Base-by-base conservation (phyloP, 53 echinoderm and acorn worm genomes). In the Henricia sp. region DNA sequence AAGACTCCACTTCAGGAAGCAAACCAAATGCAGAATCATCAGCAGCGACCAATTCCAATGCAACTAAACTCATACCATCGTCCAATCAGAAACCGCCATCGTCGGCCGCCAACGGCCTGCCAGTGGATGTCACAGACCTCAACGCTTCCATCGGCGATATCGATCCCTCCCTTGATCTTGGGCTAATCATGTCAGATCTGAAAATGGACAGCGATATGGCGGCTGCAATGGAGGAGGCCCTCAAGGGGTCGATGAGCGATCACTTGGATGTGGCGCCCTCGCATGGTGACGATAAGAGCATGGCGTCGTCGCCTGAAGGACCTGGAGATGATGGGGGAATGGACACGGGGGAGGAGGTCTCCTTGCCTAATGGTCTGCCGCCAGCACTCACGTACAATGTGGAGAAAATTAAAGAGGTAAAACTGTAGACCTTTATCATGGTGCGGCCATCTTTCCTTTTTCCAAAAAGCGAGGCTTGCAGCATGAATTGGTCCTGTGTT, bases 371-470 rank as follows among this genome's bases (percentile, higher is more conserved):
- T 21, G 92, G 83, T 28, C 52, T 99, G n/a, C 90, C 92, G 0
- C 5, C 50, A 12, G 42, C 83, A 11, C 84, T 99, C 13, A 52
- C 86, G 30, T 50, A 63, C 20, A 86, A 99, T 67, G 84, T 99
- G 5, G 83, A 86, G 34, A 99, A 89, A 71, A 99, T 99, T 19
- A 99, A 94, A 94, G 94, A 92, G 89, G 99, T 99, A 65, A 40
- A 53, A 28, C 20, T 28, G 34, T n/a, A n/a, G n/a, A n/a, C n/a
- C n/a, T n/a, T n/a, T n/a, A n/a, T n/a, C n/a, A n/a, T n/a, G n/a
- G n/a, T 40, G 28, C 27, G 27, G 8, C 55, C 4, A 5, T 28
- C 9, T 32, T 28, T 27, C 17, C 32, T 27, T 67, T 60, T 10
- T n/a, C n/a, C n/a, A n/a, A n/a, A n/a, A n/a, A n/a, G n/a, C n/a